Evolutionary conservation across 2,113 vertebrate genomes (phyloP), one percentile per base, ranked within the genome.

Genomic region (Argyrosomus japonicus): DNA sequence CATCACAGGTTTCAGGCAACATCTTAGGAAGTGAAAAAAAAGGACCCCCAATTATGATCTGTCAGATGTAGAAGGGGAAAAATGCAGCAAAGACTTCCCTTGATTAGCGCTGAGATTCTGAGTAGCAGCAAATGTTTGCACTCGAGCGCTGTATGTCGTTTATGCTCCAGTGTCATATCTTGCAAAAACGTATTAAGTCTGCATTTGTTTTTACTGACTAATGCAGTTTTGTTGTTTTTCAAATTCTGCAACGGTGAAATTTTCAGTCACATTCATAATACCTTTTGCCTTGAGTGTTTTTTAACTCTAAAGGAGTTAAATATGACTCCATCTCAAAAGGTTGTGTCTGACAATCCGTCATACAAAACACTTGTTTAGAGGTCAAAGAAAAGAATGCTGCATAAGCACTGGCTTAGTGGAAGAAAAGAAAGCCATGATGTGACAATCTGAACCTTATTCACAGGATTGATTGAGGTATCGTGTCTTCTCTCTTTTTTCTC

Each of bases 381-480:
- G 92, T 94, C 91, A 93, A 91, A 91, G 89, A 82, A 81, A 86
- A 92, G 86, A 92, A 83, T 87, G 90, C 89, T 91, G 91, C 89
- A 84, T 93, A 92, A 93, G 93, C 92, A 93, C 74, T 58, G 88
- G 85, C 77, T 89, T 79, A 82, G 88, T 69, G 85, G 61, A 87
- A 77, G 68, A 53, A 79, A 89, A 81, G 36, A 82, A 91, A 87
- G 90, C 75, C 82, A 87, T 90, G 90, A 93, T 85, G 85, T 91
- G 86, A 94, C 92, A 85, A 86, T 83, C 81, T 89, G 87, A 91
- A 93, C 87, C 90, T 88, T 91, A 89, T 92, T 93, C 93, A 83
- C 77, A 6, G 88, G 88, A 93, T 92, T 94, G 94, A 94, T 93
- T 91, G 92, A 94, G 93, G 92, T 93, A 90, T 92, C 80, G 90